A percentile compares a stretch with the other conserved stretches of the same genome.
phyloP scores from a whole-genome alignment of 2,797 vertebrate genomes.

The Microctenopoma lineatum region DNA sequence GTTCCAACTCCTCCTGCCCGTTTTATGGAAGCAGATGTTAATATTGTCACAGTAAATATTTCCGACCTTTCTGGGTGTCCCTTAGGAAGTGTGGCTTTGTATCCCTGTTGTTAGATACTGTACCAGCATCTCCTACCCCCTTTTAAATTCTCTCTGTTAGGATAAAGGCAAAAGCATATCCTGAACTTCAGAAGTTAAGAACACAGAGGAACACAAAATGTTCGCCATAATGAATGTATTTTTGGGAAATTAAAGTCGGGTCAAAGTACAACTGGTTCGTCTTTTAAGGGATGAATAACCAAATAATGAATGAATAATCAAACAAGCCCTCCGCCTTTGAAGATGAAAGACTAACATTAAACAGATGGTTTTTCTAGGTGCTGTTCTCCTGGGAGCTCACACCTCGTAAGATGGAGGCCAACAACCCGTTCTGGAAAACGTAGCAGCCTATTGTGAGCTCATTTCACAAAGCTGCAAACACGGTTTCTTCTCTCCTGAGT shows the following conservation, averaged over 20 bases:
- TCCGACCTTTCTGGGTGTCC: not conserved
- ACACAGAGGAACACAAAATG: slow-evolving; percentile 44
- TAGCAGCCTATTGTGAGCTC: slow-evolving; percentile 57
- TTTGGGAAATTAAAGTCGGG: slow-evolving; percentile 47
- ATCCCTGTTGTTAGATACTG: too few relatives aligned
- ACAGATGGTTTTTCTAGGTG: slow-evolving; percentile 45
- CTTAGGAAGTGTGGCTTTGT: too few relatives aligned
- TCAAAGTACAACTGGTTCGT: slow-evolving; percentile 57
- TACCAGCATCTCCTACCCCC: not conserved
- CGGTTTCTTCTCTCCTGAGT: slow-evolving; percentile 10
- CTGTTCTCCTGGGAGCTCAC: slow-evolving; percentile 68
- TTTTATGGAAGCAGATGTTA: not conserved
- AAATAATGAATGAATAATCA: slow-evolving; percentile 47
- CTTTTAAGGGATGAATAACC: slow-evolving; percentile 34
- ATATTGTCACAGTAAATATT: not conserved
- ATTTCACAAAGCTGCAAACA: slow-evolving; percentile 35
- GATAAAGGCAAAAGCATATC: too few relatives aligned
- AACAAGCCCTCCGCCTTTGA: slow-evolving; percentile 28
- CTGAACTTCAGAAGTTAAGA: not conserved
- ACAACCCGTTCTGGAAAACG: slow-evolving; percentile 58
- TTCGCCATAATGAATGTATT: slow-evolving; percentile 51
- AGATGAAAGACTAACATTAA: slow-evolving; percentile 66
- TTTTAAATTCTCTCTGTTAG: not conserved
- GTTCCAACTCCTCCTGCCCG: too few relatives aligned
- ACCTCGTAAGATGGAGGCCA: slow-evolving; percentile 64